Conservation (phyloP, 2,888 invertebrate genomes). For the Cheilosia vernalis region DNA sequence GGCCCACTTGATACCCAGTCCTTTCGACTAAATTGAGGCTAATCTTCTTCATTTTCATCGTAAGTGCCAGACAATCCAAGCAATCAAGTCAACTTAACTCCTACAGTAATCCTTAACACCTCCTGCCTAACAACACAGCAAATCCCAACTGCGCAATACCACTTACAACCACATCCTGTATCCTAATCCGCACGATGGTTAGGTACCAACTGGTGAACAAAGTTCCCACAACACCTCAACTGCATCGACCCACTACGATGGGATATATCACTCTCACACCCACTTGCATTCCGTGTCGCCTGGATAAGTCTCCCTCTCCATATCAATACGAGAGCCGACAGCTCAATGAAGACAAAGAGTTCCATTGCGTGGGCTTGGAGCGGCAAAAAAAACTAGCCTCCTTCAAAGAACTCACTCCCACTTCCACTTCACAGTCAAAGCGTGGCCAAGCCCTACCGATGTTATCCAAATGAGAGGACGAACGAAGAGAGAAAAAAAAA, state of each 20-base stretch:
- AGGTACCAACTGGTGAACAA: conserved; percentile 26
- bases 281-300: conserved; percentile 42
- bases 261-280: conserved; percentile 38
- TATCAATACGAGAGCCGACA: conserved; percentile 27
- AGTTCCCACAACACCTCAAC: conserved; percentile 59
- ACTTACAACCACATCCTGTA: conserved; percentile 53
- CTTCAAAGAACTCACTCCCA: conserved; percentile 32
- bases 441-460: conserved; percentile 44
- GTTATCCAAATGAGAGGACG: conserved; percentile 52
- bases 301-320: conserved; percentile 25
- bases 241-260: conserved; percentile 38
- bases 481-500: conserved; percentile 2
- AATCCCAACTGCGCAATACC: conserved; percentile 52
- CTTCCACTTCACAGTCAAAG: conserved; percentile 51
- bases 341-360: conserved; percentile 48
- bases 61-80: conserved; percentile 62
- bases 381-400: background rate
- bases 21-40: background rate
- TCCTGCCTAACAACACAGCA: conserved; percentile 41
- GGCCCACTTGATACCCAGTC: too few species aligned
- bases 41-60: conserved; percentile 59
- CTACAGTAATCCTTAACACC: conserved; percentile 59
- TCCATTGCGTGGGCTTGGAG: conserved; percentile 56
- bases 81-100: conserved; percentile 45
- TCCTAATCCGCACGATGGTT: conserved; percentile 31